Evolutionary conservation across 2,797 vertebrate genomes (phyloP), one percentile per base, ranked within the genome.

Genomic region (Propithecus perrieri): DNA sequence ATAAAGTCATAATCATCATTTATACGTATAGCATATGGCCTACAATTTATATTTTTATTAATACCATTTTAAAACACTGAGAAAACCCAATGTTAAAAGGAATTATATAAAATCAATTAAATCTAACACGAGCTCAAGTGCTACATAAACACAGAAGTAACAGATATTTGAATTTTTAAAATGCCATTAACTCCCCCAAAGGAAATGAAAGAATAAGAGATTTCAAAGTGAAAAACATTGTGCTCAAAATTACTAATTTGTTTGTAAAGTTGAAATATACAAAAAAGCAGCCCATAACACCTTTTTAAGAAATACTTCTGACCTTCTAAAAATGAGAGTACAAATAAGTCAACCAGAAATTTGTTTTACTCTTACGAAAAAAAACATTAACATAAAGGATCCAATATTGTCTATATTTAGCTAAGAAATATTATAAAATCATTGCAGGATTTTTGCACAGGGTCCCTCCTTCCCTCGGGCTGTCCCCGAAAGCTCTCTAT

Each of bases 41-140:
- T 20, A 80, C 11, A 71, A 50, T 67, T 69, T 85, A 46, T 18
- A 50, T 46, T 85, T 33, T 46, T 87, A 35, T 89, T 48, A 46
- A 55, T 30, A 59, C 3, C 65, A 89, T 38, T 94, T 92, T 78
- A 67, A 94, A 93, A 83, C n/a, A 93, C 26, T 7, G 30, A 48
- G 65, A 75, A 91, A 94, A 59, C 24, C 33, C 8, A 38, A 55
- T 57, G 81, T 72, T 86, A 71, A 50, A 92, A 94, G 8, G 5
- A 81, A 87, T 95, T 93, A n/a, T n/a, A 87, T 53, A 96, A 67
- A 88, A 67, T 69, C 18, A 79, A 92, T 65, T 91, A 86, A 95
- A 57, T 59, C 17, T 79, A 63, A n/a, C 15, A 89, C 7, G 48
- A 97, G 63, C 46, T 76, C 35, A 81, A 33, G 28, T 59, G 74